Base-by-base conservation (phyloP, 2,797 vertebrate genomes). In the Tokudaia muenninki region DNA sequence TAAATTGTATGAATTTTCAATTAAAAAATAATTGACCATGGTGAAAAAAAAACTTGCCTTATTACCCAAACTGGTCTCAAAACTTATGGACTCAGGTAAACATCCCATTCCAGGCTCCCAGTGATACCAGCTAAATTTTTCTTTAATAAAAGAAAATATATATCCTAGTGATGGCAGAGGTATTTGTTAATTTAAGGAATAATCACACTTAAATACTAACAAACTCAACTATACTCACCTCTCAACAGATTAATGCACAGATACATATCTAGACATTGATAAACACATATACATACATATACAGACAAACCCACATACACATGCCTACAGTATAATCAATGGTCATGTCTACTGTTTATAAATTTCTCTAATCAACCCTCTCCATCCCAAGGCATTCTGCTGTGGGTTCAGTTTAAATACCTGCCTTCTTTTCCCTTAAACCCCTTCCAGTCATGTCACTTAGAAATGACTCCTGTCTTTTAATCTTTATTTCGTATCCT, bases 91-190 rank as follows among this genome's bases (percentile, higher is more conserved):
- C 21, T 84, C 37, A 47, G 17, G 61, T 21, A 47, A 65, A 29
- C 0, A 7, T 63, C n/a, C 44, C 47, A 47, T 22, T 55, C 50
- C 31, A 80, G 78, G 19, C 17, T 34, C 50, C 31, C 29, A 79
- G 34, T 17, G 4, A 52, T 34, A 79, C 47, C 29, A 5, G 19
- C 17, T 65, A 81, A 75, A 75, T 47, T 37, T 75, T 87, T 95
- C 78, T 92, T 79, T 80, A 90, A 57, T 81, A 92, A 82, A 94
- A 5, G 21, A 89, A 81, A 95, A 95, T 75, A 93, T 12, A 11
- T 65, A 19, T 57, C 82, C 22, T 78, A 29, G 86, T 70, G 13
- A 93, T 83, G 65, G 61, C 26, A 21, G 44, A 77, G 47, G 59
- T 63, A 61, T 90, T 55, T 93, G 55, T 87, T 59, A n/a, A 80